These are phyloP conservation scores for Bombus superbus DNA, from an alignment of 1,140 invertebrate genomes.

Conservation along the genomic window DNA sequence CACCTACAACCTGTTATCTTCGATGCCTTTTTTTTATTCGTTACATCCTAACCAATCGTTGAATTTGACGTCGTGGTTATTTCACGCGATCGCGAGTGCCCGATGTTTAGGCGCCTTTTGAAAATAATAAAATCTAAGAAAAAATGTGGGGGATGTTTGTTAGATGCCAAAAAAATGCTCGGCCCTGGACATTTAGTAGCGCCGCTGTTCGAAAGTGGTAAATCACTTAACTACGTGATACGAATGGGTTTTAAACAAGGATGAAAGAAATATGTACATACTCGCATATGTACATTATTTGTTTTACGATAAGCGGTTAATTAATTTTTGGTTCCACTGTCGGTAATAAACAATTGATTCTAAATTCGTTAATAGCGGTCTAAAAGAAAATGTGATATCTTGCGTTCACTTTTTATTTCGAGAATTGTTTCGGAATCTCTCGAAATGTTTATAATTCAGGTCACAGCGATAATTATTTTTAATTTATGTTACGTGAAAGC, in stretches of 20 bases:
- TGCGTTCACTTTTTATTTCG: not conserved
- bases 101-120: not conserved
- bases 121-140: not conserved
- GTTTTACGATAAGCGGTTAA: not conserved
- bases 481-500: not conserved
- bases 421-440: not conserved
- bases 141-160: not conserved
- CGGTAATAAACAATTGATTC: not conserved
- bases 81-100: too few relatives aligned
- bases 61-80: not conserved
- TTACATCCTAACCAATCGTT: not conserved
- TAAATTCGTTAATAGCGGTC: not conserved
- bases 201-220: not conserved
- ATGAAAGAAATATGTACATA: not conserved
- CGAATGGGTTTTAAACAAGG: not conserved
- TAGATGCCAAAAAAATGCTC: slow-evolving; percentile 14
- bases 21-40: too few relatives aligned
- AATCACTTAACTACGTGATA: slow-evolving; percentile 19
- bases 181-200: slow-evolving; percentile 19
- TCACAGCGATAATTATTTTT: not conserved
- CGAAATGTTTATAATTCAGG: not conserved
- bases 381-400: not conserved
- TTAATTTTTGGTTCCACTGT: not conserved
- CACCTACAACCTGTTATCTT: not conserved
- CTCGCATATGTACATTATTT: not conserved